Evolutionary conservation across 2,888 invertebrate species (phyloP).

Genomic region (Caenorhabditis sinica): DNA sequence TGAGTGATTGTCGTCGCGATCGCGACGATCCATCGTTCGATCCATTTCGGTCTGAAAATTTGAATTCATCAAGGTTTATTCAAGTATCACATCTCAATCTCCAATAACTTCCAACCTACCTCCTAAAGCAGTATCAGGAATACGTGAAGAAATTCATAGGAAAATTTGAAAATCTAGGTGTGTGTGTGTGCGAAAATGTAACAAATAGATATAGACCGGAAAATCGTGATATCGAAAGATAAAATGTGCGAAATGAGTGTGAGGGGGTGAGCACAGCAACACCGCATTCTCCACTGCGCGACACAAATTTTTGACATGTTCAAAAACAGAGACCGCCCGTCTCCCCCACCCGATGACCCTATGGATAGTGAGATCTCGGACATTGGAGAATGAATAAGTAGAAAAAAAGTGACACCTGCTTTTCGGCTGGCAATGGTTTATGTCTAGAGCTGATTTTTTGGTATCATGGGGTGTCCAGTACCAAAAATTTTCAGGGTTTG

Average conservation of each 20-base stretch:
- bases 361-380: not conserved
- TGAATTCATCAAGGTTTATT: not conserved
- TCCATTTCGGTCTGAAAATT: conserved; percentile 62
- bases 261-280: conserved; percentile 9
- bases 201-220: conserved; percentile 13
- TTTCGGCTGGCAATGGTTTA: not conserved
- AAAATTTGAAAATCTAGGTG: not conserved
- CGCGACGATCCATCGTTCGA: conserved; percentile 71
- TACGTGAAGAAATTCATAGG: not conserved
- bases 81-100: not conserved
- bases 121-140: not conserved
- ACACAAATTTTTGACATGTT: conserved; percentile 55
- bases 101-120: not conserved
- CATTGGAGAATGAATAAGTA: not conserved
- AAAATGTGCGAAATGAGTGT: conserved; percentile 47
- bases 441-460: conserved; percentile 4
- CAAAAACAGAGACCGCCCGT: conserved; percentile 46
- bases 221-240: conserved; percentile 43
- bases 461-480: too few relatives aligned
- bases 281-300: not conserved
- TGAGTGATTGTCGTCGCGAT: conserved; percentile 65
- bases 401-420: conserved; percentile 35
- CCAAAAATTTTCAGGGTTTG: too few relatives aligned
- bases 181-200: not conserved
- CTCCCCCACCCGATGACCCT: conserved; percentile 13